Evolutionary conservation across 2,888 invertebrate genomes (phyloP).

Genomic region (Uloborus plumipes): DNA sequence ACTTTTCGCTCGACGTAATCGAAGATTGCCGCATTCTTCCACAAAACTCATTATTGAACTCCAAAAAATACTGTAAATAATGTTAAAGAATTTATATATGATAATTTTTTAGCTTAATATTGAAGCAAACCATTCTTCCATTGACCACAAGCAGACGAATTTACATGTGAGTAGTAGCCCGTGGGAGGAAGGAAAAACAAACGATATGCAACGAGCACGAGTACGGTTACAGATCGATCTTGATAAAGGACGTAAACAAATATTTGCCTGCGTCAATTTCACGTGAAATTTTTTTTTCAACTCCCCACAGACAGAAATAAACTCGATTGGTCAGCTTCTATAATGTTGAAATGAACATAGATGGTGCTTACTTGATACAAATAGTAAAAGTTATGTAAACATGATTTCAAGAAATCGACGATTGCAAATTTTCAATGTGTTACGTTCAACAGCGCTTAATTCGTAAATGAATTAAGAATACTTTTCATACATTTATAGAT

Average conservation of each 20-base stretch:
- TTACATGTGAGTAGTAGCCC: background rate
- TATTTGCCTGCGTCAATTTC: conserved; percentile 2
- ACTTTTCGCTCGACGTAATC: conserved; percentile 76
- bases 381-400: too few species aligned
- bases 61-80: background rate
- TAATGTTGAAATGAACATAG: too few species aligned
- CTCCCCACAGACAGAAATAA: too few species aligned
- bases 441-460: too few species aligned
- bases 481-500: too few species aligned
- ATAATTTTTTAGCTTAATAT: background rate
- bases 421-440: too few species aligned
- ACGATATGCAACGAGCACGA: background rate
- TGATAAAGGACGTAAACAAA: conserved; percentile 4
- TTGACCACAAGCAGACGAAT: too few species aligned
- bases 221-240: background rate
- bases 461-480: too few species aligned
- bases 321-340: too few species aligned
- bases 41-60: background rate
- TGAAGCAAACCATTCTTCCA: too few species aligned
- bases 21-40: conserved; percentile 10
- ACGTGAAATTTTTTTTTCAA: background rate
- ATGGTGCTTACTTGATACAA: too few species aligned
- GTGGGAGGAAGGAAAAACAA: background rate
- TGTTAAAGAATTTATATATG: background rate
- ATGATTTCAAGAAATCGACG: too few species aligned